These are phyloP conservation scores for Epizoanthus ramosus DNA, from an alignment of 92 coral and sea anemone genomes.

Conservation along the genomic window DNA sequence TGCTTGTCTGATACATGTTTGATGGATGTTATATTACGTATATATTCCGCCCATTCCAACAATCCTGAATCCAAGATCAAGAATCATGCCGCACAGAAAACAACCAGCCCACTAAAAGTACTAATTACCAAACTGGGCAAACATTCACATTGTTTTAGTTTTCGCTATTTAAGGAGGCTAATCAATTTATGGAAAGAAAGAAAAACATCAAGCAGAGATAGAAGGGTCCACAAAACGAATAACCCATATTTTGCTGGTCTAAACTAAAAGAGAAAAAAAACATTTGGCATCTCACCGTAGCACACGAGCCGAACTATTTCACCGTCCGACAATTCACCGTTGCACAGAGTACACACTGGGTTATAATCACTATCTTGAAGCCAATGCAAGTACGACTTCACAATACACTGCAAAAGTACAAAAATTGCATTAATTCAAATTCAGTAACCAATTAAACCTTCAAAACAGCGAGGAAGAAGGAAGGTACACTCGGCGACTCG, in stretches of 20 bases:
- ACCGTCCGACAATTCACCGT: slow-evolving; percentile 86
- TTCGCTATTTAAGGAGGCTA: no score
- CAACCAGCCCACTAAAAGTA: no score
- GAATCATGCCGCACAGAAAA: no score
- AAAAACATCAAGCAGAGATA: neutral
- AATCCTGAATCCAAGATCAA: no score
- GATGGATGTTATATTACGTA: no score
- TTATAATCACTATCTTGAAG: slow-evolving; percentile 99
- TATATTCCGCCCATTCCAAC: no score
- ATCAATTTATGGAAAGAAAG: no score
- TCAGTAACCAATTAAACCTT: neutral
- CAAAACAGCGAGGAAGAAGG: neutral
- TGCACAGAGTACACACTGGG: slow-evolving; percentile 98
- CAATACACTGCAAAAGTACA: slow-evolving; percentile 76
- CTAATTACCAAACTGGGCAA: no score
- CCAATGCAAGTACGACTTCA: slow-evolving; percentile 97
- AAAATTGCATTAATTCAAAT: neutral
- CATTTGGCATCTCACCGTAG: slow-evolving; percentile 75
- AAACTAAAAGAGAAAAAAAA: neutral
- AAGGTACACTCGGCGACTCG: no score
- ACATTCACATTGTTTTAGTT: no score
- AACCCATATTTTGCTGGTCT: neutral
- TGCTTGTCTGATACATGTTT: no score
- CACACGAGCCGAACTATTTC: slow-evolving; percentile 90
- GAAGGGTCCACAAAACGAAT: neutral